phyloP scores from a whole-genome alignment of 2,797 vertebrate species.

The Diceros bicornis region DNA sequence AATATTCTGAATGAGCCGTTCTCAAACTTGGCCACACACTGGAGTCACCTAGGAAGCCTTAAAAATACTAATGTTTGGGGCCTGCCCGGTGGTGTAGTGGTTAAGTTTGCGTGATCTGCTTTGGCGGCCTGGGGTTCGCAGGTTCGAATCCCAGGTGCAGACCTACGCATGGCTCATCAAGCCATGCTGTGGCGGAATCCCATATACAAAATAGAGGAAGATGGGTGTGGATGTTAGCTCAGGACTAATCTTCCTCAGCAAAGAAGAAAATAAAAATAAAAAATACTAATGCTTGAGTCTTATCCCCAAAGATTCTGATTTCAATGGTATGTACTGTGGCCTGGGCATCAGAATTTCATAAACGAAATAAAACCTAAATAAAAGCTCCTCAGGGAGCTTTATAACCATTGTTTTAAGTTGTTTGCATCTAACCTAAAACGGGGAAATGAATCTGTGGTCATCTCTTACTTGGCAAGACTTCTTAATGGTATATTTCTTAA shows the following conservation, averaged over 20 bases:
- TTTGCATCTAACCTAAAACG: neutral
- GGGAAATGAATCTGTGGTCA: neutral
- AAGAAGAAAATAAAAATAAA: no score
- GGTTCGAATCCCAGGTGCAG: no score
- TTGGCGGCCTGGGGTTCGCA: no score
- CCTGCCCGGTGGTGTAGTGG: neutral
- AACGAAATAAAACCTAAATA: neutral
- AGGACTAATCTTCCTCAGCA: no score
- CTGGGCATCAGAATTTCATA: neutral
- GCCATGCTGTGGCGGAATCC: no score
- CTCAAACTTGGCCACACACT: neutral
- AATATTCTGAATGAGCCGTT: neutral
- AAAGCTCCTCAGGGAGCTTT: neutral
- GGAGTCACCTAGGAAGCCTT: neutral
- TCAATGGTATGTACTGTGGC: neutral
- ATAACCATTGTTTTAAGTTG: neutral
- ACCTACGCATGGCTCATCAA: no score
- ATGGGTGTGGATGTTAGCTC: no score
- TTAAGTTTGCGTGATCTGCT: no score
- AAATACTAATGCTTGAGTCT: neutral
- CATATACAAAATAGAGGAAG: no score
- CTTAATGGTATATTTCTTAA: slow-evolving; percentile 12
- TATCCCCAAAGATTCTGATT: neutral
- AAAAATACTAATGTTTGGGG: neutral
- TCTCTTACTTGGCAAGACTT: neutral